A percentile compares a stretch with the other conserved stretches of the same genome.
Evolutionary conservation across 2,797 vertebrate genomes (phyloP).

Genomic region (Gymnopithys bicolor): DNA sequence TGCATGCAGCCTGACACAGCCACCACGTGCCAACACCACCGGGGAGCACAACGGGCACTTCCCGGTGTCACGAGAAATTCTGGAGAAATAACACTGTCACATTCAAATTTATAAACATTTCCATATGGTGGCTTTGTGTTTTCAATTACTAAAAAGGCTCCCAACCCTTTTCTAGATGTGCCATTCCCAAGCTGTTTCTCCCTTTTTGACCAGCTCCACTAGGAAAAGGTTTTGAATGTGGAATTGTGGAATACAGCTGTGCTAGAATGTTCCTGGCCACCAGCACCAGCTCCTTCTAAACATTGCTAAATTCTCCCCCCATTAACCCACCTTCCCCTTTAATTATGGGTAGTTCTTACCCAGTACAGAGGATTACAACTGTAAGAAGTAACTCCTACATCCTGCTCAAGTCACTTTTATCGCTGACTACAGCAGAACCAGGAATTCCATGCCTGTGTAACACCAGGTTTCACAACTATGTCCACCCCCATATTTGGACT

Average conservation of each 20-base stretch:
- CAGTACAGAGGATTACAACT: neutral
- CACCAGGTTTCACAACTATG: neutral
- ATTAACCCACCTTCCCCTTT: neutral
- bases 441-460: neutral
- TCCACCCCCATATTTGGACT: neutral
- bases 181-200: neutral
- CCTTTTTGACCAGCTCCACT: neutral
- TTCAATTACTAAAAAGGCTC: neutral
- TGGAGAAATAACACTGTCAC: neutral
- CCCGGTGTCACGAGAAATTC: neutral
- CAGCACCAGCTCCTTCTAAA: neutral
- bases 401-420: neutral
- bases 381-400: neutral
- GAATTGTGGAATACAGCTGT: neutral
- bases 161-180: neutral
- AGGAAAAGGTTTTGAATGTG: neutral
- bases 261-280: neutral
- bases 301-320: neutral
- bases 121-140: neutral
- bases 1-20: neutral
- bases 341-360: neutral
- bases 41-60: neutral
- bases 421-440: neutral
- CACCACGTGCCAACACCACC: neutral
- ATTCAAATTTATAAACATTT: neutral